These are phyloP conservation scores for Lepus europaeus DNA, from an alignment of 2,113 vertebrate genomes.

Conservation along the genomic window DNA sequence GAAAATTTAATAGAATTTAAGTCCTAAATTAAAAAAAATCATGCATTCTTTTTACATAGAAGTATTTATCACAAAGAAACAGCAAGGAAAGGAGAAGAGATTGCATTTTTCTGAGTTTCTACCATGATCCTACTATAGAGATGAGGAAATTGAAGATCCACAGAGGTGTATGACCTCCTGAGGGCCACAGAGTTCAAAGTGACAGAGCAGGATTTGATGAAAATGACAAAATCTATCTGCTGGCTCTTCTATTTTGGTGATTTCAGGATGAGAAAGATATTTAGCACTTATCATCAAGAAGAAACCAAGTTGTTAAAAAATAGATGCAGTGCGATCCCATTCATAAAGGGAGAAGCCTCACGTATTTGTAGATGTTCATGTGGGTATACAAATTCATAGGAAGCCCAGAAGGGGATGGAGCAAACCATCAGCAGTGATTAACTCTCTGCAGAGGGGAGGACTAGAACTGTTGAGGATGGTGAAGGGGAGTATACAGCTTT, in stretches of 20 bases:
- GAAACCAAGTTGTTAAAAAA: background rate
- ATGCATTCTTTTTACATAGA: slow-evolving; percentile 39
- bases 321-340: background rate
- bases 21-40: background rate
- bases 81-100: background rate
- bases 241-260: background rate
- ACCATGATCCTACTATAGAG: slow-evolving; percentile 3
- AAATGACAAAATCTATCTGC: background rate
- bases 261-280: background rate
- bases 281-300: background rate
- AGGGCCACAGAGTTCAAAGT: background rate
- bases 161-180: background rate
- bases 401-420: background rate
- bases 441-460: background rate
- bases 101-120: background rate
- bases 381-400: background rate
- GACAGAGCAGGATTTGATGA: background rate
- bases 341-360: background rate
- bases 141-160: background rate
- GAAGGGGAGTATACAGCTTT: fast-evolving
- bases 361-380: background rate
- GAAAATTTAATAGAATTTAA: slow-evolving; percentile 56
- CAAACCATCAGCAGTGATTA: background rate
- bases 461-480: background rate
- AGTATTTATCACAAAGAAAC: slow-evolving; percentile 36